phyloP scores from a whole-genome alignment of 92 coral and sea anemone genomes.

The Micromussa lordhowensis region DNA sequence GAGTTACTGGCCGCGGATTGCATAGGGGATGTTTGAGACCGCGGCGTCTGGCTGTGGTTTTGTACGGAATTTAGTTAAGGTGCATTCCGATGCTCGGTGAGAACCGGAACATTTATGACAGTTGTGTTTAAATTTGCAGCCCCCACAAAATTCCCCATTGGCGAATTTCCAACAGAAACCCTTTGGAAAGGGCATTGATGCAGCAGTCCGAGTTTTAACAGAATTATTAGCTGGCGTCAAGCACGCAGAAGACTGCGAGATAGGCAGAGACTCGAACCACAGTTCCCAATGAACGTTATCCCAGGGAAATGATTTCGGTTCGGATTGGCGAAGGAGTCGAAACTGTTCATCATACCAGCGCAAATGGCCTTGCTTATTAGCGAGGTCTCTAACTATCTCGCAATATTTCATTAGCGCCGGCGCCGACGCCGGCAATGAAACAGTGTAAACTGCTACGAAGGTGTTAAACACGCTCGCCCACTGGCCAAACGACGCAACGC shows the following conservation, averaged over 20 bases:
- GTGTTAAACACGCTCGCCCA: background rate
- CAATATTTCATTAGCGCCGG: no score
- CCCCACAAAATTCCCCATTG: background rate
- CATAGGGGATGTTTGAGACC: background rate
- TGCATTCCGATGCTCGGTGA: background rate
- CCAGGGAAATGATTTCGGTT: no score
- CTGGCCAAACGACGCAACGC: background rate
- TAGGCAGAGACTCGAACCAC: constrained; percentile 48
- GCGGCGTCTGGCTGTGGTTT: background rate
- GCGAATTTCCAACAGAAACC: background rate
- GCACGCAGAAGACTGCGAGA: constrained; percentile 3
- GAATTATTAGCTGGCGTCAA: background rate
- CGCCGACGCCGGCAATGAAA: no score
- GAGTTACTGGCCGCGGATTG: constrained; percentile 40
- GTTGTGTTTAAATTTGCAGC: constrained; percentile 3
- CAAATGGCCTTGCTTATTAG: constrained; percentile 39
- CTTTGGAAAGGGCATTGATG: background rate
- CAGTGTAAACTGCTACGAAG: background rate
- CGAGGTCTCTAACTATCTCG: no score
- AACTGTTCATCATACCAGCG: constrained; percentile 63
- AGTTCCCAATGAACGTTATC: constrained; percentile 56
- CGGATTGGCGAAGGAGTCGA: constrained; percentile 56
- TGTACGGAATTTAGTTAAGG: background rate
- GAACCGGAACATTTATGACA: background rate
- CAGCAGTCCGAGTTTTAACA: background rate